Evolutionary conservation across 2,888 invertebrate genomes (phyloP), one percentile per base, ranked within the genome.

Genomic region (Cheilosia vulpina): DNA sequence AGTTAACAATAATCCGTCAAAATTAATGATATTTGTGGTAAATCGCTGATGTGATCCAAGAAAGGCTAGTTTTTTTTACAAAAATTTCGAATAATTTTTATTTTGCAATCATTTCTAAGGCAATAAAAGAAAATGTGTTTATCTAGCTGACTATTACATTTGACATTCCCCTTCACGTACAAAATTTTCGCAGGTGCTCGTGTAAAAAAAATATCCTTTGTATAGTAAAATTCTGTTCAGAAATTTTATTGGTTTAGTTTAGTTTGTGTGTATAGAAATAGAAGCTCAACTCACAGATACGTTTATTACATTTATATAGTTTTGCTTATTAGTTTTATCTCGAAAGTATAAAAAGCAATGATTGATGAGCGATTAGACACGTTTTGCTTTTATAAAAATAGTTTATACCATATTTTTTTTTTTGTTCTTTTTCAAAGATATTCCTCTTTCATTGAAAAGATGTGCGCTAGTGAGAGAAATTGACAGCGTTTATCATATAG

Each of bases 401-500:
- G 68, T 69, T 77, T 69, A 57, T 4, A 75, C 75, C 27, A 57
- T 62, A 43, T 31, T 77, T 43, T 13, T 15, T 60, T n/a, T 68
- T 24, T 77, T 72, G 41, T 17, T 58, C 53, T 57, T 34, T 2
- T 34, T 38, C 31, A 31, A 38, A 11, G 34, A 38, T 50, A 41
- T 50, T 57, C 66, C 2, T 15, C 19, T 63, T 53, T 38, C 38
- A 60, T 66, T 84, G 45, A 71, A 80, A 47, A 80, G 57, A 69
- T 80, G 84, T 84, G 84, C 84, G 75, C 65, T 84, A 84, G 75
- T 80, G 45, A 71, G 68, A 84, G 69, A 84, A 84, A 84, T 84
- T 84, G 84, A 84, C 84, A 60, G 80, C 80, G 80, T 69, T 73
- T 75, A 75, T 83, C 63, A 73, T 73, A 75, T 73, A 75, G 75